Evolutionary conservation across 37 sponge, comb jelly and placozoan genomes (phyloP).

Genomic region (Amphimedon queenslandica): DNA sequence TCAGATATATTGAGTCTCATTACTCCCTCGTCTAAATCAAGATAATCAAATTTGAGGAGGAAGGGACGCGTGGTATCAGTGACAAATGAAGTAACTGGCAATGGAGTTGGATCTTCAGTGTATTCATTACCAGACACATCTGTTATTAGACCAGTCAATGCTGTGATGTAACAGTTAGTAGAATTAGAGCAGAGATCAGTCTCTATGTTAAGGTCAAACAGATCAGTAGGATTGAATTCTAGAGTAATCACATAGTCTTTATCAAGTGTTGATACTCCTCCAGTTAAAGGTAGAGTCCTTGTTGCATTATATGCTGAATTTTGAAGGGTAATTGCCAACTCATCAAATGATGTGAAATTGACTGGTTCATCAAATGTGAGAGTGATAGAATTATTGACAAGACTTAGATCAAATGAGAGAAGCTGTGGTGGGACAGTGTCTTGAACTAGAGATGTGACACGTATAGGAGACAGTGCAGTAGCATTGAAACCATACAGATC

Average conservation of each 20-base stretch:
- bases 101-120: constrained; percentile 9
- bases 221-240: constrained; percentile 26
- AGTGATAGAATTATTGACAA: constrained; percentile 68
- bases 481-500: constrained; percentile 68
- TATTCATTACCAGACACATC: constrained; percentile 61
- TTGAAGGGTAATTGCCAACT: constrained; percentile 35
- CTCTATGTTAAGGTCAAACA: constrained; percentile 27
- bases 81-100: constrained; percentile 23
- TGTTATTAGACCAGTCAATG: constrained; percentile 20
- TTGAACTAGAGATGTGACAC: constrained; percentile 33
- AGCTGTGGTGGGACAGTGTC: constrained; percentile 72
- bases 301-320: constrained; percentile 16
- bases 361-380: constrained; percentile 80
- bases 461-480: constrained; percentile 53
- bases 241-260: constrained; percentile 17
- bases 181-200: constrained; percentile 50
- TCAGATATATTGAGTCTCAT: constrained; percentile 73
- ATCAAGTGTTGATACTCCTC: constrained; percentile 17
- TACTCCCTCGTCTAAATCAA: constrained; percentile 67
- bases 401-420: constrained; percentile 43
- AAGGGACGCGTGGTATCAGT: constrained; percentile 60
- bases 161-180: constrained; percentile 53
- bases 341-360: constrained; percentile 38
- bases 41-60: constrained; percentile 41
- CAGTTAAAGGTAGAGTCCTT: constrained; percentile 40